Conservation (phyloP, 1,140 invertebrate genomes). For the Heliconius nattereri region DNA sequence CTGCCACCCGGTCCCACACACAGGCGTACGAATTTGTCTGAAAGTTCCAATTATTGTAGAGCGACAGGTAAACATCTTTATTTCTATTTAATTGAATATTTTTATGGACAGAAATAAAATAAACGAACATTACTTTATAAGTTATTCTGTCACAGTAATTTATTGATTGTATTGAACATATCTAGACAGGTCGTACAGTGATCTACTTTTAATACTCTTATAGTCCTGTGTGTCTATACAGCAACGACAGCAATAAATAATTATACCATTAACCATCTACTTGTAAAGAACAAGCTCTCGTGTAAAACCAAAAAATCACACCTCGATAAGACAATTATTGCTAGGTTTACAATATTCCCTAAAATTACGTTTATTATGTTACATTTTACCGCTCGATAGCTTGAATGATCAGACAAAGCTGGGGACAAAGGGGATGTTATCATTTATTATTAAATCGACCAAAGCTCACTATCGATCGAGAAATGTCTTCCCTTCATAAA, state of each 20-base stretch:
- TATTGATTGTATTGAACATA: conserved; percentile 31
- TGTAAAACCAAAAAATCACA: conserved; percentile 14
- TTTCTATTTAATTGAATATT: background rate
- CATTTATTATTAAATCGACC: background rate
- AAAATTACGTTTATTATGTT: background rate
- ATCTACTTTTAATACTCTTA: conserved; percentile 24
- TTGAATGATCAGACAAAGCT: background rate
- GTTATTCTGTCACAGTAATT: conserved; percentile 34
- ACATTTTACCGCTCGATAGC: background rate
- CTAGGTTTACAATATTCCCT: conserved; percentile 23
- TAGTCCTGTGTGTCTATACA: conserved; percentile 12
- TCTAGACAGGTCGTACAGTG: conserved; percentile 30
- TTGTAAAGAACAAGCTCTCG: conserved; percentile 32
- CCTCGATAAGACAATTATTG: conserved; percentile 30
- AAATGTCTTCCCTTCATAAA: background rate
- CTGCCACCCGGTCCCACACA: conserved; percentile 74
- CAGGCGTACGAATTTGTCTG: conserved; percentile 65
- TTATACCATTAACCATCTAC: conserved; percentile 18
- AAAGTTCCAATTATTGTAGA: conserved; percentile 48
- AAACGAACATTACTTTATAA: conserved; percentile 3
- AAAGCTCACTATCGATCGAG: background rate
- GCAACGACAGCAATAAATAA: conserved; percentile 26
- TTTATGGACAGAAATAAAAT: background rate
- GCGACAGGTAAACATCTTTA: background rate
- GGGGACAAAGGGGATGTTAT: background rate